phyloP scores from a whole-genome alignment of 2,797 vertebrate genomes.

The Gallinago solitaria region DNA sequence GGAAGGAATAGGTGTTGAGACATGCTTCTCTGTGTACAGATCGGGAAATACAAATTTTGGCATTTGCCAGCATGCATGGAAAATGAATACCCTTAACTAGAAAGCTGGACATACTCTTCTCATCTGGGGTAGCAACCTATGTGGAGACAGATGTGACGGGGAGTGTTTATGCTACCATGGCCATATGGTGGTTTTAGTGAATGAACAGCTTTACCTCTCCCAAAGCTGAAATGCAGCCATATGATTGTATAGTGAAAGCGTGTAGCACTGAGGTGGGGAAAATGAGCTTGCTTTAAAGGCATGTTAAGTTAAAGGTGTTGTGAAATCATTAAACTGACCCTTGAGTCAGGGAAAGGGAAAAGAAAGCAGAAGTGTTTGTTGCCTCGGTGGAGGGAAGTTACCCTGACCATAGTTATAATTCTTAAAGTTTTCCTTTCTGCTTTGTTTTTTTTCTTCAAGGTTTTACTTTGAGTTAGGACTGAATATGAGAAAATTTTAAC shows the following conservation, averaged over 20 bases:
- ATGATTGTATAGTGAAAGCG: background rate
- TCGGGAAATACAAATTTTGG: background rate
- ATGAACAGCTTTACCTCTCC: background rate
- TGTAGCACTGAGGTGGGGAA: background rate
- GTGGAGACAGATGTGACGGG: background rate
- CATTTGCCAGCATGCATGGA: background rate
- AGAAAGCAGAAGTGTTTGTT: background rate
- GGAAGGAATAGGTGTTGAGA: background rate
- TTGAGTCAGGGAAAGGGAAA: background rate
- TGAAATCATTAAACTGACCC: background rate
- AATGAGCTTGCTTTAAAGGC: background rate
- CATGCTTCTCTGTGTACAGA: background rate
- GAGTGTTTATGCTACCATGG: background rate
- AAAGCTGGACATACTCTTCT: background rate
- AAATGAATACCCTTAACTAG: background rate
- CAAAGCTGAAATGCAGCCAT: background rate
- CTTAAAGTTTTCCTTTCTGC: background rate
- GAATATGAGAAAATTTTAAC: background rate
- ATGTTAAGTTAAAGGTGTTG: background rate
- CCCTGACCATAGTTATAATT: background rate
- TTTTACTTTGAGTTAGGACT: background rate
- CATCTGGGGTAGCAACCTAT: background rate
- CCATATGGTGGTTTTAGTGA: slow-evolving; percentile 3
- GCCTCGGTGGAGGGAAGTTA: accelerated
- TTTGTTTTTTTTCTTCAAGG: accelerated